Evolutionary conservation across 35 echinoderm and acorn worm species (phyloP), one percentile per base, ranked within the genome.

Genomic region (Heliocidaris erythrogramma): DNA sequence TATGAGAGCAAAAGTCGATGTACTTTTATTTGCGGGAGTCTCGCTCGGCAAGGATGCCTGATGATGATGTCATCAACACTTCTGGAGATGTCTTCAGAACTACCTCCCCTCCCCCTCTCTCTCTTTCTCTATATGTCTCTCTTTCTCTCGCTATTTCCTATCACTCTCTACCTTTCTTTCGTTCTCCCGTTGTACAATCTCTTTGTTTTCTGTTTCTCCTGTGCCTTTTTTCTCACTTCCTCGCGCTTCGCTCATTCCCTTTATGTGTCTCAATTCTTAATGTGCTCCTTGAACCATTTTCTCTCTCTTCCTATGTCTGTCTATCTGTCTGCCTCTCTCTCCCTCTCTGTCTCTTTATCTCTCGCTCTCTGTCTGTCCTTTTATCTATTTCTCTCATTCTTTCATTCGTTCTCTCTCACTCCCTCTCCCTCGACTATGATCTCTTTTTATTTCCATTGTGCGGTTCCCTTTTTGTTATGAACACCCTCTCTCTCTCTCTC

Each of bases 1-100:
- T 56, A 30, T 56, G 59, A 6, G 48, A 93, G 21, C 29, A 93
- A 32, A 59, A 56, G 59, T 56, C 59, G 48, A 47, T 93, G 59
- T 21, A 56, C 48, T 56, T 93, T 93, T 56, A 93, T 93, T 56
- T 56, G 30, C 48, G 59, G 48, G 59, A 93, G 48, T 56, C 48
- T 35, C 21, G 65, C 35, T 42, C 35, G 65, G 65, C 65, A 78
- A 78, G 65, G 65, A 78, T 78, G 18, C 65, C 65, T n/a, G 27
- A 78, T 42, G 35, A 42, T 78, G 65, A 78, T 78, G 65, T 78
- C 65, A 78, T 78, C 65, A 78, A 78, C 18, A 78, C 65, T 78
- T 78, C 65, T 78, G 65, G 18, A 78, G 65, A 78, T 78, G 65
- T 78, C 65, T 78, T 18, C 65, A 78, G 21, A 78, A 17, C 5